Conservation (phyloP, 2,113 vertebrate species). For the Rhinolophus ferrumequinum region DNA sequence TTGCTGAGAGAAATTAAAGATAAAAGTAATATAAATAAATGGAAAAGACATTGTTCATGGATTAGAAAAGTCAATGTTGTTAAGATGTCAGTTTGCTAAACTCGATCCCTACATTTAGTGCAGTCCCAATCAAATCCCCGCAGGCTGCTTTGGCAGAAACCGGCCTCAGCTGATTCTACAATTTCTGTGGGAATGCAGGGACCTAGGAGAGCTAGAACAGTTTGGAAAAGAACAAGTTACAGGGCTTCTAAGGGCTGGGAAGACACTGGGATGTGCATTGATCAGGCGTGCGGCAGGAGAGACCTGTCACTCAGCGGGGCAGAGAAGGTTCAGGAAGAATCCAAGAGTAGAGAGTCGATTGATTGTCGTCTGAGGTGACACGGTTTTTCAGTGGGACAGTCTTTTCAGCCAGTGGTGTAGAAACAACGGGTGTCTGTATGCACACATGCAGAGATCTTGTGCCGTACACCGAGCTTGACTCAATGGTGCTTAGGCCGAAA, state of each 20-base stretch:
- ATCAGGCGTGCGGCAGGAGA: background rate
- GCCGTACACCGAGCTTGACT: too few relatives aligned
- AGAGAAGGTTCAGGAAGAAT: background rate
- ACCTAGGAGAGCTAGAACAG: too few relatives aligned
- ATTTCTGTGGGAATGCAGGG: background rate
- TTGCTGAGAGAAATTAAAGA: background rate
- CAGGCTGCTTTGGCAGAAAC: background rate
- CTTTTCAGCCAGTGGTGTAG: background rate
- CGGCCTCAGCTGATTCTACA: background rate
- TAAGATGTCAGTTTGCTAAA: background rate
- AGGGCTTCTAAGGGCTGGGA: background rate
- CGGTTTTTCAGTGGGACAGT: background rate
- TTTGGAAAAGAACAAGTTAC: background rate
- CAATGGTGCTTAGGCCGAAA: fast-evolving
- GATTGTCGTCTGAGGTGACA: background rate
- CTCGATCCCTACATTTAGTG: fast-evolving
- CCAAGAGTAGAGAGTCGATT: background rate
- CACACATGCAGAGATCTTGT: background rate
- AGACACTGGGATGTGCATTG: background rate
- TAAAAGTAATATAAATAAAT: background rate
- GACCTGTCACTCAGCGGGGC: fast-evolving
- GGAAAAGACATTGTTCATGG: fast-evolving
- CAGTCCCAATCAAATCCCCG: background rate
- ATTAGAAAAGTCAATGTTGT: background rate
- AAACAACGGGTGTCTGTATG: fast-evolving